Evolutionary conservation across 2,888 invertebrate genomes (phyloP), one percentile per base, ranked within the genome.

Genomic region (Acholoe squamosa): DNA sequence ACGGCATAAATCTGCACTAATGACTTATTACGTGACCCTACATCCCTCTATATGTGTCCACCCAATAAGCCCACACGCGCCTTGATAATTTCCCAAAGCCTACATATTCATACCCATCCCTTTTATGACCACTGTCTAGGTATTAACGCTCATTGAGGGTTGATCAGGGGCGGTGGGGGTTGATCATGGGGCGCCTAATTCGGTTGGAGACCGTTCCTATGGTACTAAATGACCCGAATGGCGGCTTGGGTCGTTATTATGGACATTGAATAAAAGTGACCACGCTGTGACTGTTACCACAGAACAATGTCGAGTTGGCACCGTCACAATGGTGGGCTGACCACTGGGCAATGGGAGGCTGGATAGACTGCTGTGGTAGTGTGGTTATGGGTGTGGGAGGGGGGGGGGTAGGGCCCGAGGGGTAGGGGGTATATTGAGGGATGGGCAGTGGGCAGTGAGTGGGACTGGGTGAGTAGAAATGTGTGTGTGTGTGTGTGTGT

Each of bases 181-280:
- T 28, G 71, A 71, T 28, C 71, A 25, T 28, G 25, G 71, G 43
- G 3, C 3, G 28, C 14, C 71, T 71, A 71, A 71, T 71, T 28
- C 5, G 34, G 80, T 43, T 19, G 22, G 76, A 7, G 33, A 80
- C 43, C 1, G 80, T 33, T 34, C 80, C 80, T 43, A 43, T 80
- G 80, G 43, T 43, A 80, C 80, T 43, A 80, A 80, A 80, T 43
- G 43, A 80, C 33, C 80, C 80, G 34, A 34, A 34, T 43, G 80
- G 34, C 14, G 22, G 12, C 14, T n/a, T 7, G 22, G 86, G 86
- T 86, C 86, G 51, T 86, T 54, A 86, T 86, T 52, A 86, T 86
- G 86, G 86, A 52, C 86, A 86, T 86, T 86, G 86, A 54, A 86
- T 86, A 54, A 86, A 31, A 56, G 52, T 28, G 54, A 5, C 86